Percentiles rank a stretch among this genome's conserved stretches.
Evolutionary conservation across 2,113 vertebrate species (phyloP).

Genomic region (Bos javanicus): DNA sequence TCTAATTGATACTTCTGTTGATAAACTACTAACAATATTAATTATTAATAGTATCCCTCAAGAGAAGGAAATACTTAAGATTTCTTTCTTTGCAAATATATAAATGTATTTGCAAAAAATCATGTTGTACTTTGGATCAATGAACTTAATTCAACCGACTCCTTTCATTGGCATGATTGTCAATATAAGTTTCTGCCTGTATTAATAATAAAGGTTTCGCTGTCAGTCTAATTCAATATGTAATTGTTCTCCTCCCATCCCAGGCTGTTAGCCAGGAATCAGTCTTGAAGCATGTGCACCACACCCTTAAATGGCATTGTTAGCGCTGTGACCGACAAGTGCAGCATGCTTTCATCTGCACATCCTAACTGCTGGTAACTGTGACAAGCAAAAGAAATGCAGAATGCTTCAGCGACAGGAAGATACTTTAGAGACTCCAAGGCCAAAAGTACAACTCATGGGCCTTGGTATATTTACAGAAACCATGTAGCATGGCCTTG

Average conservation of each 20-base stretch:
- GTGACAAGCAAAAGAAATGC: not conserved
- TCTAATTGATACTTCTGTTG: conserved; percentile 35
- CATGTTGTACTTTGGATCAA: not conserved
- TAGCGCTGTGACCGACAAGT: not conserved
- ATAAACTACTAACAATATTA: not conserved
- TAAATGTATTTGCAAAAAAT: conserved; percentile 2
- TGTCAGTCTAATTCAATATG: not conserved
- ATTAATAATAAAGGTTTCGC: conserved; percentile 9
- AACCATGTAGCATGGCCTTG: not conserved
- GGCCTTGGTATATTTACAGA: not conserved
- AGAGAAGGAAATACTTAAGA: not conserved
- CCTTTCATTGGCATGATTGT: not conserved
- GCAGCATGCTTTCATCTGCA: not conserved
- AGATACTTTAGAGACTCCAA: not conserved
- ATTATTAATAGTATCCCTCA: not conserved
- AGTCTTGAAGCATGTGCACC: not conserved
- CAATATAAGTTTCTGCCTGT: not conserved
- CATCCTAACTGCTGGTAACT: not conserved
- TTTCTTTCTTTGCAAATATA: not conserved
- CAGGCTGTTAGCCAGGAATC: not conserved
- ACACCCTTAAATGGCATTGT: not conserved
- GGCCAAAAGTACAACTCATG: not conserved
- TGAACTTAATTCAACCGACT: not conserved
- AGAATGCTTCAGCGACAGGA: not conserved
- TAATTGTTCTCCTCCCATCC: not conserved